These are phyloP conservation scores for Synergus umbraculus DNA, from an alignment of 2,888 invertebrate genomes.

Conservation along the genomic window DNA sequence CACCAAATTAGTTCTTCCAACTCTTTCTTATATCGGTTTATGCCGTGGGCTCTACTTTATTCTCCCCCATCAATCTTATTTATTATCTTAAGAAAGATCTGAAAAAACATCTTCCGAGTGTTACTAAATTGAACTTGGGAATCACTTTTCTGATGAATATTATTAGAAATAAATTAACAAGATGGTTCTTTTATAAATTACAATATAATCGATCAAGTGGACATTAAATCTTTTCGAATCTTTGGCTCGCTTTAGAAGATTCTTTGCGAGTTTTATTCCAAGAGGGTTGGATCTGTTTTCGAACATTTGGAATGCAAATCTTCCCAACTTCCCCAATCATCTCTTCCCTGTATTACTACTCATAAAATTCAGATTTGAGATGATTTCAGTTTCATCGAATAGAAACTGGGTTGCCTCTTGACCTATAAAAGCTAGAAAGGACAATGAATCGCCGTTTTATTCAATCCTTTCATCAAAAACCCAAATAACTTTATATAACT, in stretches of 20 bases:
- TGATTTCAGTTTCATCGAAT: conserved; percentile 8
- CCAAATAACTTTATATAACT: too few species aligned
- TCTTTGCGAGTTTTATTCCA: background rate
- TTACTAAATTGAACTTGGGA: background rate
- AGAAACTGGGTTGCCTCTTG: conserved; percentile 11
- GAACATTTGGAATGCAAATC: background rate
- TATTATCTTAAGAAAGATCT: background rate
- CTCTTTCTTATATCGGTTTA: background rate
- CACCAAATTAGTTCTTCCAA: background rate
- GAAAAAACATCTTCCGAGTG: background rate
- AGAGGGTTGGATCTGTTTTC: background rate
- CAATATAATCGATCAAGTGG: conserved; percentile 7
- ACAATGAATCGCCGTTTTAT: too few species aligned
- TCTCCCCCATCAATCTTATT: background rate
- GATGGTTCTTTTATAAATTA: background rate
- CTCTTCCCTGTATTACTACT: conserved; percentile 8
- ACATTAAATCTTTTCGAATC: background rate
- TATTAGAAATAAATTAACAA: background rate
- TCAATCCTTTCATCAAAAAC: too few species aligned
- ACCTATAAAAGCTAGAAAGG: background rate
- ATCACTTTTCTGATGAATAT: background rate
- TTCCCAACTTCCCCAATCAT: background rate
- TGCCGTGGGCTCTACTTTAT: background rate
- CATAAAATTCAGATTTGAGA: conserved; percentile 19
- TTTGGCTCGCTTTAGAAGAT: background rate